Percentiles rank a stretch among this genome's conserved stretches.
These are phyloP conservation scores for Oncorhynchus clarkii DNA, from an alignment of 2,113 vertebrate genomes.

Conservation along the genomic window DNA sequence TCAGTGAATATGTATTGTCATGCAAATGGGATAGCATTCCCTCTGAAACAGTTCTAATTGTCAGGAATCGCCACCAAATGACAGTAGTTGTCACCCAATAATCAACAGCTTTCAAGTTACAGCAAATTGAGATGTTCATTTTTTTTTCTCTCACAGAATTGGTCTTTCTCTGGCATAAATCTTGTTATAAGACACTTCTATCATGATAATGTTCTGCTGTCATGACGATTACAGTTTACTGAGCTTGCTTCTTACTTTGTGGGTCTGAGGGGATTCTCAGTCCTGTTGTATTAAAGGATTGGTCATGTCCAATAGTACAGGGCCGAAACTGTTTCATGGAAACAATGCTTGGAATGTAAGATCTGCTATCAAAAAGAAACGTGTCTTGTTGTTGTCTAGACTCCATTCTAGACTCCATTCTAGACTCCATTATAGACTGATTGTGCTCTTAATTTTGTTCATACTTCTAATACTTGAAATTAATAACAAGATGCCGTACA, in stretches of 20 bases:
- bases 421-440: neutral
- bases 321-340: slow-evolving; percentile 5
- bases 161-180: neutral
- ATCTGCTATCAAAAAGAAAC: slow-evolving; percentile 18
- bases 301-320: neutral
- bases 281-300: neutral
- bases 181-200: neutral
- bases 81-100: neutral
- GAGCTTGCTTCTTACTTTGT: neutral
- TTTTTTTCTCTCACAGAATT: too few species aligned
- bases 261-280: neutral
- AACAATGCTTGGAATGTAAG: slow-evolving; percentile 38
- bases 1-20: neutral
- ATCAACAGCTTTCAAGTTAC: too few species aligned
- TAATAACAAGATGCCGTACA: neutral
- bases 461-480: neutral
- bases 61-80: neutral
- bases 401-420: neutral
- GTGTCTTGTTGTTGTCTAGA: neutral
- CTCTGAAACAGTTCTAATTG: neutral
- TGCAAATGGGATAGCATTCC: neutral
- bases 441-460: slow-evolving; percentile 15
- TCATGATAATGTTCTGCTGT: neutral
- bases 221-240: neutral
- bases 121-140: too few species aligned